These are phyloP conservation scores for Ichneumon xanthorius DNA, from an alignment of 2,888 invertebrate species.

Conservation along the genomic window DNA sequence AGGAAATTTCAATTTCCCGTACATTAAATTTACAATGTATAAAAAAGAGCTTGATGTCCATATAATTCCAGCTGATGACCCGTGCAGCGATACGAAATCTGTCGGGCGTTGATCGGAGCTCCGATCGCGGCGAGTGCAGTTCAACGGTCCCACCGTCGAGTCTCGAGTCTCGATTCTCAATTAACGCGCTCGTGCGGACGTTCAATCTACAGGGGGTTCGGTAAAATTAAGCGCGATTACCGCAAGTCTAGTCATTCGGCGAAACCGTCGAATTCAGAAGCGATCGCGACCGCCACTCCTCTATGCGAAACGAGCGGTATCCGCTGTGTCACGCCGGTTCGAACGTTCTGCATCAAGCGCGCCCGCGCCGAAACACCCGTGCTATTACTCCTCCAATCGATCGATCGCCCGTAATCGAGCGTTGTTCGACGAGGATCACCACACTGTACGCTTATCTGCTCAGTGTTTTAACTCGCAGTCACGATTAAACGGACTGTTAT, in stretches of 20 bases:
- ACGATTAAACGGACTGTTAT: neutral
- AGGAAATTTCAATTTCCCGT: no score
- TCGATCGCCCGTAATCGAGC: constrained; percentile 29
- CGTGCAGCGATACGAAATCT: constrained; percentile 45
- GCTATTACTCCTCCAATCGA: constrained; percentile 9
- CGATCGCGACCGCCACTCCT: constrained; percentile 5
- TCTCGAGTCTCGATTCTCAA: constrained; percentile 71
- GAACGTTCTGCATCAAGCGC: constrained; percentile 1
- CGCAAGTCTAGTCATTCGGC: constrained; percentile 59
- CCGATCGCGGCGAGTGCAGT: constrained; percentile 21
- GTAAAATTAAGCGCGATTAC: constrained; percentile 72
- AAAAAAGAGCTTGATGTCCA: neutral
- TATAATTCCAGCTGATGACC: neutral
- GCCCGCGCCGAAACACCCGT: neutral
- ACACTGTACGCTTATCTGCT: neutral
- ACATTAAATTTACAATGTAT: no score
- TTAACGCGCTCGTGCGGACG: constrained; percentile 63
- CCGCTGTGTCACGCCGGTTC: neutral
- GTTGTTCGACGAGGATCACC: constrained; percentile 12
- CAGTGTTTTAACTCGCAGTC: neutral
- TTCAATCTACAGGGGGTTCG: neutral
- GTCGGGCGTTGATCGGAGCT: constrained; percentile 13
- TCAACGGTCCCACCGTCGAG: constrained; percentile 53
- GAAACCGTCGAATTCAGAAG: constrained; percentile 20
- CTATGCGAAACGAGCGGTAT: constrained; percentile 12